Evolutionary conservation across 2,113 vertebrate genomes (phyloP).

Genomic region (Onychostruthus taczanowskii): DNA sequence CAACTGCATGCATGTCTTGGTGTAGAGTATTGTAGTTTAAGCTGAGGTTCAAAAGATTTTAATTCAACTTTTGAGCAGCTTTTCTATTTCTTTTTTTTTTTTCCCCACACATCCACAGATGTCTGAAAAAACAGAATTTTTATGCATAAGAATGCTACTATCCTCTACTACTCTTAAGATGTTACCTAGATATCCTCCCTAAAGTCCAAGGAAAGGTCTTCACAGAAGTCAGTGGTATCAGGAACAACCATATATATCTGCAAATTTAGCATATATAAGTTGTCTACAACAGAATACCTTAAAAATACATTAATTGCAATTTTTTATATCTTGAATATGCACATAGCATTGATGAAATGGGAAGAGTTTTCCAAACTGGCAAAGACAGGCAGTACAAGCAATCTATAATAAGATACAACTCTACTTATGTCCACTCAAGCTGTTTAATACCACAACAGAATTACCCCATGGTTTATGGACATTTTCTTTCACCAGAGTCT

Average conservation of each 20-base stretch:
- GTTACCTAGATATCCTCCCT: background rate
- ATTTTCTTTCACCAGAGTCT: conserved; percentile 10
- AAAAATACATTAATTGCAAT: background rate
- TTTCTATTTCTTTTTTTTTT: background rate
- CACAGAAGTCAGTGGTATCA: background rate
- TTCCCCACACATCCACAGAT: background rate
- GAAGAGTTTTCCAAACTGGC: background rate
- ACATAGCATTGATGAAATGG: background rate
- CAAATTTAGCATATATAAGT: background rate
- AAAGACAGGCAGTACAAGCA: background rate
- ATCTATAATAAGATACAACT: background rate
- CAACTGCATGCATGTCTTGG: background rate
- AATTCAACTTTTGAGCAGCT: background rate
- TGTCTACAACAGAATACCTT: background rate
- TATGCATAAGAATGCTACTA: background rate
- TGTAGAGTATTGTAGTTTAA: background rate
- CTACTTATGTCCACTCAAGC: background rate
- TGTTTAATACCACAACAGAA: conserved; percentile 18
- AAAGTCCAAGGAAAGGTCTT: background rate
- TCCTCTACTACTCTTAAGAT: background rate
- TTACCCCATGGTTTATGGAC: background rate
- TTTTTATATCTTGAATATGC: background rate
- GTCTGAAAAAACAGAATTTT: background rate
- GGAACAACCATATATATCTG: background rate
- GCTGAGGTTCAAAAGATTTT: background rate